Evolutionary conservation across 2,797 vertebrate genomes (phyloP).

Genomic region (Lycodopsis pacificus): DNA sequence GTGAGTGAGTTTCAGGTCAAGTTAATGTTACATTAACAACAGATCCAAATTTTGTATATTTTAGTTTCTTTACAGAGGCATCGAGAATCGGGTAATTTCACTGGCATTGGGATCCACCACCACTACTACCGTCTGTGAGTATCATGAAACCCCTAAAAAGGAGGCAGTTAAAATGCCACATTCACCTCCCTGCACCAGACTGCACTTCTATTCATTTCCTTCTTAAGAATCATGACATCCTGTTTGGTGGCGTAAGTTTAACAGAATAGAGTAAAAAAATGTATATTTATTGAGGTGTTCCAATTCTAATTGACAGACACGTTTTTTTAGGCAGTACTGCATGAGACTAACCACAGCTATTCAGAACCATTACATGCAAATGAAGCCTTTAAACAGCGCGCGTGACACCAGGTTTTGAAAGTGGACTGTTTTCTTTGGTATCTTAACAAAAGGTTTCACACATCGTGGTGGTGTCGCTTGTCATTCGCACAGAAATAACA

Average conservation of each 20-base stretch:
- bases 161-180: not conserved
- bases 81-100: too few relatives aligned
- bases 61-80: too few relatives aligned
- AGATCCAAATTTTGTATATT: too few relatives aligned
- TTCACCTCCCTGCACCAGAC: not conserved
- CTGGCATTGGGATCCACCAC: too few relatives aligned
- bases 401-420: not conserved
- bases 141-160: not conserved
- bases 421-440: not conserved
- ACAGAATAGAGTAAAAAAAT: not conserved
- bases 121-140: too few relatives aligned
- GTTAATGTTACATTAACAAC: too few relatives aligned
- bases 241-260: not conserved
- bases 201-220: not conserved
- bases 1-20: too few relatives aligned
- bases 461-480: not conserved
- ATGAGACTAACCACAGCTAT: not conserved
- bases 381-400: not conserved
- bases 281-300: too few relatives aligned
- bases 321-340: not conserved
- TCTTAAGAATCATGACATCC: not conserved
- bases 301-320: not conserved
- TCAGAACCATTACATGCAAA: not conserved
- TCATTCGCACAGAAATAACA: not conserved
- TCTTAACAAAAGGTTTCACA: not conserved